Base-by-base conservation (phyloP, 2,888 invertebrate genomes). In the Metopia argyrocephala region DNA sequence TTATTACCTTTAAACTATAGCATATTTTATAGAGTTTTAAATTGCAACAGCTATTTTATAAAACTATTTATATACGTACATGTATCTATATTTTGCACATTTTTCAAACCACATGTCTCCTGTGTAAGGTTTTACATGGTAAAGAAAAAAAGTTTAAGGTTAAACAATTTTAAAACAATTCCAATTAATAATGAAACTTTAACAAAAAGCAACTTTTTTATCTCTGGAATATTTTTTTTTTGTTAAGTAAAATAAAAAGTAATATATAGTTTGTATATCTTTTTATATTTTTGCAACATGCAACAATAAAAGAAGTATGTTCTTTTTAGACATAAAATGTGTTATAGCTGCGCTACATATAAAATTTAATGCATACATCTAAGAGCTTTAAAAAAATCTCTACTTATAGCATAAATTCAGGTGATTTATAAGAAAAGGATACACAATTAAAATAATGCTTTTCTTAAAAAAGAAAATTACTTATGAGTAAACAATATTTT, bases 161-260 rank as follows among this genome's bases (percentile, higher is more conserved):
- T 80, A 76, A 76, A 80, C 80, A 76, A 80, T 80, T 80, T 80
- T 46, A 62, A 74, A 81, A 78, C 80, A 78, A 81, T 81, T 81
- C 74, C 81, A 81, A 81, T 81, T 81, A 81, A 81, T 81, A 81
- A 78, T 74, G 65, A 78, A 81, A 81, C 73, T 81, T 65, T 74
- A 48, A 48, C 59, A 38, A 38, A 12, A 31, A 31, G 15, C 9
- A 9, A 38, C 68, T 65, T 65, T 81, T 78, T 78, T 78, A 69
- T 80, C 69, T 71, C 9, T 38, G 15, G 15, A 38, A 38, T 15
- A 12, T 38, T 38, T 38, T 15, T 31, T 31, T 31, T 31, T 31
- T 12, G 7, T 12, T 7, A 31, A 31, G 12, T 12, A 2, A 31
- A 31, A 1, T 12, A 31, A 5, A 3, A 3, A 31, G 12, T 3